Conservation (phyloP, 2,888 invertebrate species). For the Meghimatium bilineatum region DNA sequence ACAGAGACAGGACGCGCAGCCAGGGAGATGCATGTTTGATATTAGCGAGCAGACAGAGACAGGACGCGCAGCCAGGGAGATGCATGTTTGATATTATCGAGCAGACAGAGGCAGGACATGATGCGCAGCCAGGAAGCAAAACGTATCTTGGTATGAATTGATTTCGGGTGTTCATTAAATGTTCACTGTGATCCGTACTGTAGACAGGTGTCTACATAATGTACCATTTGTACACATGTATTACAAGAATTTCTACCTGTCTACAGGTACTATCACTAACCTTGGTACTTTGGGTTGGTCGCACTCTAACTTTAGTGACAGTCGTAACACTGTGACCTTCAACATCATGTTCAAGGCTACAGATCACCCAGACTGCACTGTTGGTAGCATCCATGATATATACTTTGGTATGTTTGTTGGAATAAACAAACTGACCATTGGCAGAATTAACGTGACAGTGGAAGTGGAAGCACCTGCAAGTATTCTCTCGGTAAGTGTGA, state of each 20-base stretch:
- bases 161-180: too few relatives aligned
- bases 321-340: conserved; percentile 49
- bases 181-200: too few relatives aligned
- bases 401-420: conserved; percentile 45
- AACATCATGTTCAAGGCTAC: conserved; percentile 57
- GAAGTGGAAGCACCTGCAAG: conserved; percentile 37
- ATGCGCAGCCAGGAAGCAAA: too few relatives aligned
- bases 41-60: too few relatives aligned
- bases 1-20: too few relatives aligned
- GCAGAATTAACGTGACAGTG: conserved; percentile 36
- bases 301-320: conserved; percentile 26
- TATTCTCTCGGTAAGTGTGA: conserved; percentile 51
- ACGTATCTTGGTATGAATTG: too few relatives aligned
- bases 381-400: conserved; percentile 49
- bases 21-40: too few relatives aligned
- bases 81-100: too few relatives aligned
- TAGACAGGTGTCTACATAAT: too few relatives aligned
- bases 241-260: background rate
- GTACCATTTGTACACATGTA: too few relatives aligned
- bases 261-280: conserved; percentile 61
- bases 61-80: too few relatives aligned
- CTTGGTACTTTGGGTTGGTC: conserved; percentile 50
- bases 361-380: conserved; percentile 48
- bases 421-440: conserved; percentile 17
- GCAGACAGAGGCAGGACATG: too few relatives aligned